Evolutionary conservation across 2,888 invertebrate genomes (phyloP), one percentile per base, ranked within the genome.

Genomic region (Harmothoe impar): DNA sequence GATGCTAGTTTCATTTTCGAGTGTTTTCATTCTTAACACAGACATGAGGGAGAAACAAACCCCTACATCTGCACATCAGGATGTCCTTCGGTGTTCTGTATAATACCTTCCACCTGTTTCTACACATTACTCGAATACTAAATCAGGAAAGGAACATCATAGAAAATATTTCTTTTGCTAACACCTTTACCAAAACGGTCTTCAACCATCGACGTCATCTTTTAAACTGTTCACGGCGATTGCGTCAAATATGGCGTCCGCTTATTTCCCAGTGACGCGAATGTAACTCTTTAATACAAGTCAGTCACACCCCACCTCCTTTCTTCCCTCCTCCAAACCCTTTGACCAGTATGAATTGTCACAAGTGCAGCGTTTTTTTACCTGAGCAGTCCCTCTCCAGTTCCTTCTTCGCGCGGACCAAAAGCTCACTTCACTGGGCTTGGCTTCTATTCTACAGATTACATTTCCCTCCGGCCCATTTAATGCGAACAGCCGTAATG

Each of bases 401-500:
- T n/a, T n/a, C 62, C 31, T 72, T 29, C 72, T 72, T 29, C 31
- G 0, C 25, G 7, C 72, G 62, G n/a, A n/a, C 62, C 62, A 62
- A 20, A 62, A 62, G 23, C 62, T 62, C n/a, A 62, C 62, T 62
- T 62, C 72, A 25, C 72, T 72, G 72, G 72, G 31, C 43, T 10
- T 17, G 72, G 72, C 29, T 25, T 29, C 72, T 72, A 29, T 72
- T 72, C 72, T 25, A 29, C 72, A 72, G 72, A 72, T 72, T 72
- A 25, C 25, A 72, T 72, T 72, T 72, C 31, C 72, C 72, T 29
- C 29, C 31, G 72, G 72, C 72, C 72, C 72, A 72, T 72, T 72
- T 72, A 72, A 72, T 72, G n/a, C 72, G 72, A 25, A 72, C 72
- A 72, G 31, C 25, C 15, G 72, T 72, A 72, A 72, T 72, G 31